Evolutionary conservation across 2,797 vertebrate species (phyloP), one percentile per base, ranked within the genome.

Genomic region (Neostethus bicornis): DNA sequence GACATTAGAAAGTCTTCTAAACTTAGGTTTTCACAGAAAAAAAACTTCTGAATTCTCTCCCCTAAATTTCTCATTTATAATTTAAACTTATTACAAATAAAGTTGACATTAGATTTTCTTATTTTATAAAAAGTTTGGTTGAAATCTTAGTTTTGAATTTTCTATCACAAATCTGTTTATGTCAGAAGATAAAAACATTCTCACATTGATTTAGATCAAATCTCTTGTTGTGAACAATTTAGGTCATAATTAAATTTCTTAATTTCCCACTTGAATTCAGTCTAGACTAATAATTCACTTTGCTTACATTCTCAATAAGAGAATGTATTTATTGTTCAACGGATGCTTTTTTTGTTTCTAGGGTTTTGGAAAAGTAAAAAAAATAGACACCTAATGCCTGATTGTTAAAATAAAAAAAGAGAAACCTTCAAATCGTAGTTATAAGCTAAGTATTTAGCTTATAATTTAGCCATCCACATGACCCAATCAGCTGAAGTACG

Each of bases 301-400:
- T 4, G 20, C 10, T 2, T 21, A 3, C 21, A 9, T 19, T 20
- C 12, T 29, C 4, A 51, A 26, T 12, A 49, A 29, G 25, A 51
- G 16, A 34, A 5, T 16, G 3, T 50, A 12, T 48, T 11, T 12
- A 25, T 16, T 1, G 20, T n/a, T n/a, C 14, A 19, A 38, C 50
- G 13, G 67, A 58, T 24, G 39, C 26, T 19, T 38, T 46, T 53
- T 58, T 12, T 23, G 13, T 19, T 21, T 44, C 42, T 47, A 9
- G 7, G 51, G 29, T 29, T 32, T 34, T 0, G 44, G 10, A 44
- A 12, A 55, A 0, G 4, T n/a, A 21, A 29, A 52, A 11, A 44
- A 32, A 34, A 13, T 34, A 14, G 32, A 34, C 32, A 34, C n/a
- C n/a, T n/a, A n/a, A n/a, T n/a, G 14, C 31, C 12, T 1, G 4